Evolutionary conservation across 1,140 invertebrate species (phyloP), one percentile per base, ranked within the genome.

Genomic region (Drosophila nasuta): DNA sequence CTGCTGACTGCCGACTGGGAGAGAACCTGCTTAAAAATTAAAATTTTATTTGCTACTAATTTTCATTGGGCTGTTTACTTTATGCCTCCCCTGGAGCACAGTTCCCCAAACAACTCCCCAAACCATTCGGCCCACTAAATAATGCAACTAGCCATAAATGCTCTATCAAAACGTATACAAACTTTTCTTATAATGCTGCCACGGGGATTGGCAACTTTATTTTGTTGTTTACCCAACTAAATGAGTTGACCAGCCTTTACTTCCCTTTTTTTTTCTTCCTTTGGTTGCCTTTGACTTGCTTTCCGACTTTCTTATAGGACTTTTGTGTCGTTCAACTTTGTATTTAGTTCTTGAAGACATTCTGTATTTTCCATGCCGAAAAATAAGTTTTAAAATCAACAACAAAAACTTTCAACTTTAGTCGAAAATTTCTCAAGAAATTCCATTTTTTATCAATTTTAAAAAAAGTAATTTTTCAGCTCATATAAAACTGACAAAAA

Each of bases 1-100:
- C 20, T 20, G 20, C 20, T 20, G 20, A 20, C 17, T 20, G 1
- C 2, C 2, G 2, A 25, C 20, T 25, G 45, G 3, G 35, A 38
- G 8, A 10, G 35, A 10, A 10, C 7, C 58, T 64, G 66, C 17
- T 66, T 65, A 70, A 73, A 82, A 74, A 77, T 82, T 77, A 62
- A 80, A 74, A 83, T 80, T 77, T 67, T 75, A 71, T 79, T 77
- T 83, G 51, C 46, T 43, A 65, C 62, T 77, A 79, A 83, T 82
- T 77, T 82, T 49, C 45, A 60, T 56, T 68, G 68, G 35, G 3
- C 20, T 75, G 71, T 64, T 75, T 56, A 28, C 17, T 54, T 51
- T 33, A 49, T 25, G n/a, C 35, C 35, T 10, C 8, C 35, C 35
- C 8, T 38, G 35, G 35, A 38, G 35, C 1, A 38, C 35, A 38